Evolutionary conservation across 37 sponge, comb jelly and placozoan genomes (phyloP).

Genomic region (Agelas oroides): DNA sequence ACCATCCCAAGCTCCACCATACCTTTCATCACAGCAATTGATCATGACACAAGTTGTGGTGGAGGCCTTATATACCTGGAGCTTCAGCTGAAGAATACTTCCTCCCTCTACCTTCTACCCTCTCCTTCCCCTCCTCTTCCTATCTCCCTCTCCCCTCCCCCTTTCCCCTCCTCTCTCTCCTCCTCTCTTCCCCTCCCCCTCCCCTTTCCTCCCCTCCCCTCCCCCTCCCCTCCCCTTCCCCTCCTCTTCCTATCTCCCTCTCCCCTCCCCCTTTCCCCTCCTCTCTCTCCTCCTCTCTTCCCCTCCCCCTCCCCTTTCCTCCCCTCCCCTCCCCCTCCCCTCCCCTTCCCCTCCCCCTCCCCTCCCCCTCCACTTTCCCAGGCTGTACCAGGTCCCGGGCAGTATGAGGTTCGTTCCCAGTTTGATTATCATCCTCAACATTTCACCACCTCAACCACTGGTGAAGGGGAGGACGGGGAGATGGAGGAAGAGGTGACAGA

Average conservation of each 20-base stretch:
- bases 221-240: background rate
- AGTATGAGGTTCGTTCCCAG: slow-evolving; percentile 83
- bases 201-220: background rate
- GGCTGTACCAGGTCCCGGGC: slow-evolving; percentile 94
- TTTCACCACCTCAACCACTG: background rate
- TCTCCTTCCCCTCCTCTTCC: background rate
- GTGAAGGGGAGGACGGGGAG: background rate
- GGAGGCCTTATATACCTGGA: too few species aligned
- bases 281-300: background rate
- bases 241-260: background rate
- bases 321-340: background rate
- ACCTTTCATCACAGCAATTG: too few species aligned
- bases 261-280: background rate
- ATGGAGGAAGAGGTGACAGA: slow-evolving; percentile 25
- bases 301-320: background rate
- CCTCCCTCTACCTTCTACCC: too few species aligned
- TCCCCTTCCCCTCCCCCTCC: background rate
- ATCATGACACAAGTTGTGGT: too few species aligned
- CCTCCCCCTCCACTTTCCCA: background rate
- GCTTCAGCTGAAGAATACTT: too few species aligned
- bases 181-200: background rate
- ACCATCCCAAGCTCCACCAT: too few species aligned
- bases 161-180: background rate
- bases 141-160: background rate
- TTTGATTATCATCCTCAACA: slow-evolving; percentile 16